A percentile compares a stretch with the other conserved stretches of the same genome.
Evolutionary conservation across 2,888 invertebrate genomes (phyloP).

Genomic region (Polylopha cassiicola): DNA sequence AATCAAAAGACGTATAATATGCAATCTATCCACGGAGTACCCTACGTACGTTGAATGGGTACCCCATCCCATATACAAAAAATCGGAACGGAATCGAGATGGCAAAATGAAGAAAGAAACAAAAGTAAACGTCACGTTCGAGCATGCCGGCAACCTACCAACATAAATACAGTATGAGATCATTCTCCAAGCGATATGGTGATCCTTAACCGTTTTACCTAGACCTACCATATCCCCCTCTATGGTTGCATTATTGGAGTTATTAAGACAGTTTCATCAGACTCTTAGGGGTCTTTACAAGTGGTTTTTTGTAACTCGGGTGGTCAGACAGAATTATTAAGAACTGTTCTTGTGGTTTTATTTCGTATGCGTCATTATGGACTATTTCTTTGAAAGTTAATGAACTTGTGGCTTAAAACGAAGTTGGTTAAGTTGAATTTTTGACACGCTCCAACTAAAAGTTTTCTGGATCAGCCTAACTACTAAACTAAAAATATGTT

Average conservation of each 20-base stretch:
- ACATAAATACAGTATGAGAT: slow-evolving; percentile 39
- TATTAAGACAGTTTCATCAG: too few relatives aligned
- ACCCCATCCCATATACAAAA: too few relatives aligned
- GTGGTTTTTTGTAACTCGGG: slow-evolving; percentile 10
- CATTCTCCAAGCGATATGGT: slow-evolving; percentile 25
- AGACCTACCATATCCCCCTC: slow-evolving; percentile 9
- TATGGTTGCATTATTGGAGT: background rate
- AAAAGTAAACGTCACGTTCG: slow-evolving; percentile 27
- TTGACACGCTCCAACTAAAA: too few relatives aligned
- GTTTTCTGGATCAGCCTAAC: too few relatives aligned
- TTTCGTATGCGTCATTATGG: slow-evolving; percentile 16
- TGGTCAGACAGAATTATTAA: slow-evolving; percentile 18
- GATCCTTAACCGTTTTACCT: slow-evolving; percentile 15
- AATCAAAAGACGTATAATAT: too few relatives aligned
- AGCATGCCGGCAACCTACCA: slow-evolving; percentile 22
- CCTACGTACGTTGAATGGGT: too few relatives aligned
- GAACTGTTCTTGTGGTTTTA: slow-evolving; percentile 17
- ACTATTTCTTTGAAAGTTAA: background rate
- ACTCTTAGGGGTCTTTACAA: too few relatives aligned
- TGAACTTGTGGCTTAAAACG: too few relatives aligned
- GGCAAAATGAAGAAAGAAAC: slow-evolving; percentile 19
- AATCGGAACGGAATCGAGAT: background rate
- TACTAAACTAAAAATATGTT: too few relatives aligned
- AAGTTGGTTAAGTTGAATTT: too few relatives aligned
- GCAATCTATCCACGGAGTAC: too few relatives aligned